Percentiles rank a stretch among this genome's conserved stretches.
Evolutionary conservation across 2,113 vertebrate genomes (phyloP).

Genomic region (Gallinago jamesoni): DNA sequence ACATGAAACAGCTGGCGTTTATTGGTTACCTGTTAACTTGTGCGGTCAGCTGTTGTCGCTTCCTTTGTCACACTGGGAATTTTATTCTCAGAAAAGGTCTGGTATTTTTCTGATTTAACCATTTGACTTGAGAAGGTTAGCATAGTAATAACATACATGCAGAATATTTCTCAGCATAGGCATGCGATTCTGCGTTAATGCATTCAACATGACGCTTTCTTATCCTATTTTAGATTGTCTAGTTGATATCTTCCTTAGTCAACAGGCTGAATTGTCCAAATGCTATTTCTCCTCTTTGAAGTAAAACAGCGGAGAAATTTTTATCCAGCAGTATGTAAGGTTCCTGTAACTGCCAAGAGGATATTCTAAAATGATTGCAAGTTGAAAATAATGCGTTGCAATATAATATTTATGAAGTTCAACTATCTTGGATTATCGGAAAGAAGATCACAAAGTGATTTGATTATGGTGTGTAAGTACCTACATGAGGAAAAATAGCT

Average conservation of each 20-base stretch:
- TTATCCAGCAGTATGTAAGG: not conserved
- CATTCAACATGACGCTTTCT: not conserved
- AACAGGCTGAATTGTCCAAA: slow-evolving; percentile 1
- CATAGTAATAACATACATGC: not conserved
- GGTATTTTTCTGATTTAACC: not conserved
- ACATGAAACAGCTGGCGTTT: not conserved
- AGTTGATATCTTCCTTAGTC: slow-evolving; percentile 2
- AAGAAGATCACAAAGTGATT: slow-evolving; percentile 32
- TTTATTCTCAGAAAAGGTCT: not conserved
- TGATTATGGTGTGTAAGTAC: not conserved
- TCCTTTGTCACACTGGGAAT: not conserved
- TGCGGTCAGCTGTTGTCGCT: not conserved
- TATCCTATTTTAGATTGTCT: not conserved
- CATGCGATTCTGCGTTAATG: not conserved
- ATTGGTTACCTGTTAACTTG: not conserved
- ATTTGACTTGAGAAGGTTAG: not conserved
- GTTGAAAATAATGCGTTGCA: slow-evolving; percentile 38
- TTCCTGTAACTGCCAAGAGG: not conserved
- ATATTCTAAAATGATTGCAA: not conserved
- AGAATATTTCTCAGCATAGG: not conserved
- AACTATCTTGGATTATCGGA: slow-evolving; percentile 25
- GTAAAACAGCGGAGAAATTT: slow-evolving; percentile 5
- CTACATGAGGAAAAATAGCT: not conserved
- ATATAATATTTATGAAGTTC: slow-evolving; percentile 36
- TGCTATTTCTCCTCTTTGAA: not conserved